Conservation (phyloP, 2,888 invertebrate genomes). For the Apotomis betuletana region DNA sequence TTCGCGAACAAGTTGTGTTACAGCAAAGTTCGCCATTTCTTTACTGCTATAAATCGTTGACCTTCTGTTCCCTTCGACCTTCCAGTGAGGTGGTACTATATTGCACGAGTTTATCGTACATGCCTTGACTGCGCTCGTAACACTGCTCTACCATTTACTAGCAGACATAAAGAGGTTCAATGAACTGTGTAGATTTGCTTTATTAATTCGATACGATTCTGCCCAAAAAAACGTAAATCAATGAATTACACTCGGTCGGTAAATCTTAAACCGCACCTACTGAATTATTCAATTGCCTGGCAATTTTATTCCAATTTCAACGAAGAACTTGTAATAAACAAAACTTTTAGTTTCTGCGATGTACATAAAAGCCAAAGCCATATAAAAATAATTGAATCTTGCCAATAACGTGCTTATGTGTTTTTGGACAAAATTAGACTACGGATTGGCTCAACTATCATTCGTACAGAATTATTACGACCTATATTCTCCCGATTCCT, state of each 20-base stretch:
- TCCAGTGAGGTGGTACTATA: conserved; percentile 47
- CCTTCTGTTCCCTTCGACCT: conserved; percentile 53
- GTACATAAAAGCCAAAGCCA: too few relatives aligned
- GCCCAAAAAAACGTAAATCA: conserved; percentile 12
- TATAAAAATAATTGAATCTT: too few relatives aligned
- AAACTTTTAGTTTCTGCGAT: too few relatives aligned
- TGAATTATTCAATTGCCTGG: conserved; percentile 2
- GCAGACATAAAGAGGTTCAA: conserved; percentile 47
- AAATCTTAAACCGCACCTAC: neutral
- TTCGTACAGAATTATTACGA: neutral
- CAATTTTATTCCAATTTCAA: conserved; percentile 3
- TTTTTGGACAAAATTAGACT: too few relatives aligned
- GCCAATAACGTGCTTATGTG: too few relatives aligned
- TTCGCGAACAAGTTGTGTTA: conserved; percentile 23
- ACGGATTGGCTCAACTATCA: too few relatives aligned
- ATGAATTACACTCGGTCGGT: neutral
- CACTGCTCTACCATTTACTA: conserved; percentile 30
- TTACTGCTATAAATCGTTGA: conserved; percentile 40
- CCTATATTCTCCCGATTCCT: neutral
- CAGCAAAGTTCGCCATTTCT: conserved; percentile 28
- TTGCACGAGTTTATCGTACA: conserved; percentile 56
- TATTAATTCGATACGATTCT: conserved; percentile 40
- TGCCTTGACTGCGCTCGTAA: conserved; percentile 55
- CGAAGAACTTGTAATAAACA: neutral
- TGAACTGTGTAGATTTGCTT: conserved; percentile 48